phyloP scores from a whole-genome alignment of 2,797 vertebrate genomes.

The Lindbergichthys nudifrons region DNA sequence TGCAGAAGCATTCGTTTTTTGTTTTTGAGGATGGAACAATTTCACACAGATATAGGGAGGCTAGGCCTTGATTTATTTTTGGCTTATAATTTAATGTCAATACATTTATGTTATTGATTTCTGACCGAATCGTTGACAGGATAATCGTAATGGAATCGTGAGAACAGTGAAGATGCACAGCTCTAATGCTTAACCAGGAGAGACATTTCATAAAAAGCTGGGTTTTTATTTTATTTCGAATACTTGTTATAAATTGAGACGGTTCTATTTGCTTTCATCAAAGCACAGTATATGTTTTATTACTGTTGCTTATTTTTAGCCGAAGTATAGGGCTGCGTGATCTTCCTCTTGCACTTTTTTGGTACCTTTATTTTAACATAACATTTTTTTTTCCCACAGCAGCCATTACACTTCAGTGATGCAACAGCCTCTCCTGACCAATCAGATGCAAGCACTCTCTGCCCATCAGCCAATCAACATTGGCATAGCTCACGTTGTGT shows the following conservation, averaged over 20 bases:
- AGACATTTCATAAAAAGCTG: background rate
- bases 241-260: background rate
- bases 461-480: conserved; percentile 95
- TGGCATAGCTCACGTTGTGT: conserved; percentile 96
- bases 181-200: background rate
- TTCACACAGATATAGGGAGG: no score
- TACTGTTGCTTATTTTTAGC: background rate
- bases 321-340: background rate
- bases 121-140: no score
- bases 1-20: no score
- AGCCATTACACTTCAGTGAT: conserved; percentile 92
- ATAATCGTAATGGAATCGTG: no score
- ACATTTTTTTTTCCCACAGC: conserved; percentile 90
- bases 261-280: background rate
- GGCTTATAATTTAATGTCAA: no score
- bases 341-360: background rate
- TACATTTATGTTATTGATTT: no score
- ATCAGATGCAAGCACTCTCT: conserved; percentile 91
- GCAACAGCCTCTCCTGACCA: conserved; percentile 91
- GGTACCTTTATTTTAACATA: conserved; percentile 79
- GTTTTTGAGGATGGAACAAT: no score
- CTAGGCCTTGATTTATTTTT: no score
- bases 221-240: background rate
- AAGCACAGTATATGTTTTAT: background rate
- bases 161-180: background rate